Percentiles rank a stretch among this genome's conserved stretches.
phyloP scores from a whole-genome alignment of 2,797 vertebrate species.

The Lateolabrax maculatus region DNA sequence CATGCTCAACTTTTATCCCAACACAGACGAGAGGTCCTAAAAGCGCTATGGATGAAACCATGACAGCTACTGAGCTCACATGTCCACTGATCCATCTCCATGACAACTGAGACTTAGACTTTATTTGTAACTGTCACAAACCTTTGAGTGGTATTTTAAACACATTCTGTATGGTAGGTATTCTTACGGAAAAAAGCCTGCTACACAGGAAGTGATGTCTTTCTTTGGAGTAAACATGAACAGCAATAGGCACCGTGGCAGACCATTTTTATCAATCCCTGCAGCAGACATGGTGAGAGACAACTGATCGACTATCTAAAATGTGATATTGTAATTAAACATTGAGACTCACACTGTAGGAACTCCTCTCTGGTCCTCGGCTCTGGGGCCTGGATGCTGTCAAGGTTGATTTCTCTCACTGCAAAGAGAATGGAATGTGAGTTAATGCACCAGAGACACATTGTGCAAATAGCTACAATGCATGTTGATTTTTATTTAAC shows the following conservation, averaged over 20 bases:
- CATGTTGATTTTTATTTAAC: not conserved
- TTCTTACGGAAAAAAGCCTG: too few species aligned
- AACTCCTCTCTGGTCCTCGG: conserved; percentile 86
- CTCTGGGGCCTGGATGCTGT: conserved; percentile 85
- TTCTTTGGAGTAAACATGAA: not conserved
- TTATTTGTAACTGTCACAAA: too few species aligned
- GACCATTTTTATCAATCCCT: not conserved
- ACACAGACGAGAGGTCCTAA: too few species aligned
- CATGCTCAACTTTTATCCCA: too few species aligned
- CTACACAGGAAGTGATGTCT: not conserved
- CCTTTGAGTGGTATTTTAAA: not conserved
- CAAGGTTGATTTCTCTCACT: conserved; percentile 85
- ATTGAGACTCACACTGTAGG: conserved; percentile 82
- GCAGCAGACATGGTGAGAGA: not conserved
- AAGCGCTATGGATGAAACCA: not conserved
- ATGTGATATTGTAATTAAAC: not conserved
- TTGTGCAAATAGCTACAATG: not conserved
- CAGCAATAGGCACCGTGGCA: not conserved
- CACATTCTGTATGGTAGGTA: not conserved
- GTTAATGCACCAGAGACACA: not conserved
- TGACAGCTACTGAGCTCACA: not conserved
- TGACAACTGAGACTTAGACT: too few species aligned
- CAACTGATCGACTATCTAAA: not conserved
- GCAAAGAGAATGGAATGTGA: not conserved
- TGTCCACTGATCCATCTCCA: not conserved